Conservation (phyloP, 2,797 vertebrate genomes). For the Carcharodon carcharias region DNA sequence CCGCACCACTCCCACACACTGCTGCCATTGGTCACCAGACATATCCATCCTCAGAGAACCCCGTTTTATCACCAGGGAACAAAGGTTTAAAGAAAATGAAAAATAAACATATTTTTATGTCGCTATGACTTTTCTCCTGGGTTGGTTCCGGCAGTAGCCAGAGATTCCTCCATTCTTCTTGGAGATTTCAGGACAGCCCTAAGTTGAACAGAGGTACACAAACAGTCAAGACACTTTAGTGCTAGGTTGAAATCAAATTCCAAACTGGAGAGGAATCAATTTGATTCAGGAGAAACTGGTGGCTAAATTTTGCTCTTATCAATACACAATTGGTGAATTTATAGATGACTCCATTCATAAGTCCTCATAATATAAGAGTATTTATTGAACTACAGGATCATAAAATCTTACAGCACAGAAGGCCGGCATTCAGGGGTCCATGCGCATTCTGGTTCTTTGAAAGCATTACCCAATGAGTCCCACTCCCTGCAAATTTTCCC, state of each 20-base stretch:
- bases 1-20: background rate
- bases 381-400: background rate
- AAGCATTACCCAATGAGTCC: background rate
- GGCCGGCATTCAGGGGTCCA: background rate
- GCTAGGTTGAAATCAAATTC: background rate
- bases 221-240: background rate
- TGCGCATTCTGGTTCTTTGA: background rate
- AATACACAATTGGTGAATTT: background rate
- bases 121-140: background rate
- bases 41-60: background rate
- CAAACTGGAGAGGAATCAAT: background rate
- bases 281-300: background rate
- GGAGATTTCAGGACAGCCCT: background rate
- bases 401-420: background rate
- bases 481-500: background rate
- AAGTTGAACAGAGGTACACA: background rate
- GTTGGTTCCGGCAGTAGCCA: background rate
- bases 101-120: background rate
- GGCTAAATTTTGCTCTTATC: background rate
- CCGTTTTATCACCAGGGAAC: background rate
- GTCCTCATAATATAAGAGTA: background rate
- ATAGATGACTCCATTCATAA: background rate
- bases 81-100: background rate
- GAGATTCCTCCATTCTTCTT: background rate
- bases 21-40: background rate